phyloP scores from a whole-genome alignment of 35 echinoderm and acorn worm species.

The Acanthaster planci region DNA sequence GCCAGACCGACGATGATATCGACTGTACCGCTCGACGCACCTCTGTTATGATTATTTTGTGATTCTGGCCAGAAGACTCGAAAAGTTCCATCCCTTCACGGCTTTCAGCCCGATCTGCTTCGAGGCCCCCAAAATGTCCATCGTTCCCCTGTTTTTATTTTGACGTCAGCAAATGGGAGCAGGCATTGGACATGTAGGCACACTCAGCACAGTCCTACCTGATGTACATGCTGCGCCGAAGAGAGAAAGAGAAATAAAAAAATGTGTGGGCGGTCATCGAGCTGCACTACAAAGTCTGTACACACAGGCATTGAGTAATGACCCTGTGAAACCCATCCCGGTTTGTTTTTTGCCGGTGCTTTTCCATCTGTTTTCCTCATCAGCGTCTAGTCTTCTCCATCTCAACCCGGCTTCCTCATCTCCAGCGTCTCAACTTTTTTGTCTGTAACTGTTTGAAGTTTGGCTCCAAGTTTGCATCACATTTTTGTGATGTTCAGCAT shows the following conservation, averaged over 20 bases:
- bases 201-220: neutral
- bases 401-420: too few species aligned
- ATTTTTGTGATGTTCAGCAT: too few species aligned
- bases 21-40: neutral
- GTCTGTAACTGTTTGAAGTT: too few species aligned
- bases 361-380: slow-evolving; percentile 15
- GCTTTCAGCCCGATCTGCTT: neutral
- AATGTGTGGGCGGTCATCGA: neutral
- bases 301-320: slow-evolving; percentile 18
- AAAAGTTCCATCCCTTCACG: neutral
- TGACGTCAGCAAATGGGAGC: neutral
- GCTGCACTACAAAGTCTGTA: neutral
- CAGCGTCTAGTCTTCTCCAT: neutral
- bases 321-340: slow-evolving; percentile 8
- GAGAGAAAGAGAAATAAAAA: neutral
- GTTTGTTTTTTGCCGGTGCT: neutral
- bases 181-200: neutral
- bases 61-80: neutral
- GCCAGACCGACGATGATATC: neutral
- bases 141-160: neutral
- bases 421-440: too few species aligned
- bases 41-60: neutral
- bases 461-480: too few species aligned
- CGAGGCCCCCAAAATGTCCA: neutral
- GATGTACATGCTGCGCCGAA: too few species aligned